phyloP scores from a whole-genome alignment of 2,797 vertebrate species.

The Chiloscyllium punctatum region DNA sequence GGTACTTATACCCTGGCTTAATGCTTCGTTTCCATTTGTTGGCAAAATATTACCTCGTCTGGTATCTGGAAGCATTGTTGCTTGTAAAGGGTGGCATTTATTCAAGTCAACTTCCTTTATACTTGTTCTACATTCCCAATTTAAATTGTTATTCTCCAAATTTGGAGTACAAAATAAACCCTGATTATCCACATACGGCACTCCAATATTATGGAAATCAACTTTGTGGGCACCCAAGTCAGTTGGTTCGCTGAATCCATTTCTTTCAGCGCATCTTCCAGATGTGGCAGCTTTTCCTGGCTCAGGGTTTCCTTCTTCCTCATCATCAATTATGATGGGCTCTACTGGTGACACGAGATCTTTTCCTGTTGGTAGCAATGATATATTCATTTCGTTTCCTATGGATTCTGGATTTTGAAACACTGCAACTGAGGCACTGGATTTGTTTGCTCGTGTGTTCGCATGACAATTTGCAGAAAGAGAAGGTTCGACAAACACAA shows the following conservation, averaged over 20 bases:
- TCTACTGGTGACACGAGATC: slow-evolving; percentile 65
- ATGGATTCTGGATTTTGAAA: slow-evolving; percentile 44
- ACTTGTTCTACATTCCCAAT: slow-evolving; percentile 30
- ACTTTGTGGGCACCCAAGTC: slow-evolving; percentile 11
- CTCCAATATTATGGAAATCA: not conserved
- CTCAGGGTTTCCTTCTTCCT: slow-evolving; percentile 72
- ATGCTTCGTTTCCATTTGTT: slow-evolving; percentile 27
- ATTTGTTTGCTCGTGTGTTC: slow-evolving; percentile 55
- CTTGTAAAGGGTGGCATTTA: slow-evolving; percentile 25
- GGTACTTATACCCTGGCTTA: slow-evolving; percentile 74
- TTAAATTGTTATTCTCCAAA: slow-evolving; percentile 30
- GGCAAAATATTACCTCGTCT: slow-evolving; percentile 22
- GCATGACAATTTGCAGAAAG: slow-evolving; percentile 62
- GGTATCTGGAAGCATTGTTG: slow-evolving; percentile 3
- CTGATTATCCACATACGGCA: slow-evolving; percentile 26
- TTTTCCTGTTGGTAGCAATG: slow-evolving; percentile 50
- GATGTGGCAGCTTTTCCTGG: not conserved
- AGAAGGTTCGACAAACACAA: slow-evolving; percentile 81
- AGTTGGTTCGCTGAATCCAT: slow-evolving; percentile 26
- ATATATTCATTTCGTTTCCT: slow-evolving; percentile 58
- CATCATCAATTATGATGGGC: slow-evolving; percentile 95
- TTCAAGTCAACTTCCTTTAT: slow-evolving; percentile 31
- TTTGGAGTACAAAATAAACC: slow-evolving; percentile 29
- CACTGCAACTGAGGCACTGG: slow-evolving; percentile 55
- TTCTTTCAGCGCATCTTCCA: slow-evolving; percentile 10